These are phyloP conservation scores for Eulemur macaco DNA, from an alignment of 2,113 vertebrate genomes.

Conservation along the genomic window DNA sequence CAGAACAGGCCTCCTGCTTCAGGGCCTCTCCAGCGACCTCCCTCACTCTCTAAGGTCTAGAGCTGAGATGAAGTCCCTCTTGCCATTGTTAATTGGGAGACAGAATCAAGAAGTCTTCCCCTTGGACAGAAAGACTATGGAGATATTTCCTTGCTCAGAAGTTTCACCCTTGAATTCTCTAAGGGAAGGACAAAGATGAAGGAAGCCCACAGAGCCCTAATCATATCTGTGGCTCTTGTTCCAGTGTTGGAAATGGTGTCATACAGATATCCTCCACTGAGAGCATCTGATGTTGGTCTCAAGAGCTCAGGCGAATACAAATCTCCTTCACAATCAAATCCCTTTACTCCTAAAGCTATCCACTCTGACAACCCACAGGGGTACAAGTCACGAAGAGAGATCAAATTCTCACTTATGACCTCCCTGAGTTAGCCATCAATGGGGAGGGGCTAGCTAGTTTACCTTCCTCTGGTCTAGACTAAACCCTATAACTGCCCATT, in stretches of 20 bases:
- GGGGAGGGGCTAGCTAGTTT: neutral
- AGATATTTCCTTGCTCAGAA: neutral
- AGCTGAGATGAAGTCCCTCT: slow-evolving; percentile 13
- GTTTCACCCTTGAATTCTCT: neutral
- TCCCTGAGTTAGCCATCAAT: neutral
- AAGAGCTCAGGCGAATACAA: neutral
- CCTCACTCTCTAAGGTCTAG: neutral
- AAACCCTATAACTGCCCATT: neutral
- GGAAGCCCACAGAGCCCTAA: neutral
- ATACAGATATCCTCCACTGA: neutral
- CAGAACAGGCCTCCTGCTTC: neutral
- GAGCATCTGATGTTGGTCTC: neutral
- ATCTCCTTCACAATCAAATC: neutral
- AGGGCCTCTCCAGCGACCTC: neutral
- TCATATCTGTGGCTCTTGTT: neutral
- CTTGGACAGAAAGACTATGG: neutral
- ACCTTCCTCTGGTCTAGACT: neutral
- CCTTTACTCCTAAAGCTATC: slow-evolving; percentile 10
- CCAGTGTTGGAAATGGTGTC: neutral
- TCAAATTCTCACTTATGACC: neutral
- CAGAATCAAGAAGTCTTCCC: neutral
- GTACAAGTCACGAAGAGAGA: neutral
- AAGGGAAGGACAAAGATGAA: neutral
- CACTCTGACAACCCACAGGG: neutral
- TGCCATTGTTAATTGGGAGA: slow-evolving; percentile 12